Evolutionary conservation across 2,888 invertebrate genomes (phyloP), one percentile per base, ranked within the genome.

Genomic region (Torymus texanus): DNA sequence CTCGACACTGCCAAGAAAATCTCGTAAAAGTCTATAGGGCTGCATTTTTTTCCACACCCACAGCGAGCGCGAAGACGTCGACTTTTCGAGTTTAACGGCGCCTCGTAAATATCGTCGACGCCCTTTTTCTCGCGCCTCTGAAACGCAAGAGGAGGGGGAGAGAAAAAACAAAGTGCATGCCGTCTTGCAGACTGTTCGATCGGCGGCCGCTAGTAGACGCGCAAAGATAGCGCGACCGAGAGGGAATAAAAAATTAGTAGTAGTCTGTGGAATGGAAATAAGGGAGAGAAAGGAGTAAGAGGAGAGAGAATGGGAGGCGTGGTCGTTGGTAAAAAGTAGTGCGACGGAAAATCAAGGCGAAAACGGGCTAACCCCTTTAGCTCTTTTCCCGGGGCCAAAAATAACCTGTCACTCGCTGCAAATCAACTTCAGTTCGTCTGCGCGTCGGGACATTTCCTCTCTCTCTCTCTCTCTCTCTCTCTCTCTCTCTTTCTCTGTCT

Each of bases 381-480:
- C 41, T 41, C 41, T 41, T 41, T 41, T 41, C 41, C 41, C 41
- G 41, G 41, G 13, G 66, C 70, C 81, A 81, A 85, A 85, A 84
- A 85, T 85, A 85, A 83, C 83, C 84, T 83, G 82, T 78, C 84
- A 83, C 81, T 83, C 82, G 13, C 41, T 71, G 81, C 78, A 83
- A 84, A 85, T 84, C 83, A 81, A 84, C 41, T 41, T 41, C 41
- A 41, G 81, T 83, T 83, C 77, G 66, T 24, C 29, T 29, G 67
- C 58, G 62, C 21, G 21, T 8, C 53, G 78, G 82, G 79, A 82
- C 79, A 84, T 84, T 85, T 83, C 80, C 83, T 71, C 66, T 53
- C 29, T 29, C 29, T 29, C 29, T 0, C 29, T 3, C 29, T 29
- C 29, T 29, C 41, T 41, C 41, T 5, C 41, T 41, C 41, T 21